Base-by-base conservation (phyloP, 1,140 invertebrate species). In the Apocrypta bakeri region DNA sequence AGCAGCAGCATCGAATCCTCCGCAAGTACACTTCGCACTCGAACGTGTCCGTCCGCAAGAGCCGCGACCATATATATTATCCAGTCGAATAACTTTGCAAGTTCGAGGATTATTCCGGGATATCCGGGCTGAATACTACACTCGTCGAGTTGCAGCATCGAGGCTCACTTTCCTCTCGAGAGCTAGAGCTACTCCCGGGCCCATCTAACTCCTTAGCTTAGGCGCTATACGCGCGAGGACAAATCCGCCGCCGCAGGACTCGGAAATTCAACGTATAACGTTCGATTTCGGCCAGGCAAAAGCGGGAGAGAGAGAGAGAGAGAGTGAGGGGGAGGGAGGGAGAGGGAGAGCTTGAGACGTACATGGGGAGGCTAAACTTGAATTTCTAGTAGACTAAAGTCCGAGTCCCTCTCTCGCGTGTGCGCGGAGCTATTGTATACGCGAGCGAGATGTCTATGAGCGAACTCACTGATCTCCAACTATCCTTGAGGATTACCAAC, bases 401-500 rank as follows among this genome's bases (percentile, higher is more conserved):
- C 83, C 83, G 79, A 83, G 76, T 66, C 75, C 8, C 27, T 83
- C 76, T 66, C 75, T 12, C 27, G 40, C 61, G 29, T 31, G 27
- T 4, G 61, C 69, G 24, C 71, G 7, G n/a, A 25, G 24, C 29
- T 37, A 69, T 69, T 69, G 25, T 74, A 74, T 48, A 56, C 31
- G 66, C 48, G 27, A 7, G 29, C 69, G 27, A 14, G 64, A 27
- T 66, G 33, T 37, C 33, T 33, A 75, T 69, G 40, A 48, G 56
- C 37, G 88, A 91, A 91, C 88, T 91, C 88, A 88, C 87, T 91
- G 91, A 92, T 92, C 91, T 91, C 90, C 87, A 91, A 91, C 90
- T 92, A 92, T 92, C 90, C 91, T 87, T 76, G 84, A 89, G 91
- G 91, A 92, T 92, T 92, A 92, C 91, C 89, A 92, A 92, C 91